Evolutionary conservation across 2,797 vertebrate species (phyloP), one percentile per base, ranked within the genome.

Genomic region (Austrolebias charrua): DNA sequence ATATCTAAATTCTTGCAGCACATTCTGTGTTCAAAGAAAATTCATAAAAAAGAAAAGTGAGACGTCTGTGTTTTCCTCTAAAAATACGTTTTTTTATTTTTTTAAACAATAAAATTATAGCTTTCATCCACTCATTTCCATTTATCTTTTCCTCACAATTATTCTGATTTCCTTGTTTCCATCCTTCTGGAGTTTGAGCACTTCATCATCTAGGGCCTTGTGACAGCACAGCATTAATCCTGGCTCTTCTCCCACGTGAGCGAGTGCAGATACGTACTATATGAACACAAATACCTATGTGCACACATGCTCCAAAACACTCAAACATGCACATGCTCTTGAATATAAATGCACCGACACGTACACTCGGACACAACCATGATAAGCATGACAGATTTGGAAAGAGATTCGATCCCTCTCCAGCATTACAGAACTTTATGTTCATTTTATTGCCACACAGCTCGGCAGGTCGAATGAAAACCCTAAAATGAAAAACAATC

Each of bases 171-270:
- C 73, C 45, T 79, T 63, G 65, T 75, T 68, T 75, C 61, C 55
- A 65, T 84, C 73, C 72, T 67, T 51, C 76, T 78, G 14, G 50
- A 66, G 60, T 88, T 84, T 86, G 76, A 85, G 80, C 81, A 85
- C 84, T 86, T 88, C 68, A 90, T 88, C 86, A 88, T 86, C 68
- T 73, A 28, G 20, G 33, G 13, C 60, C 29, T 43, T 40, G 57
- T 88, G 79, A 89, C 87, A 88, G 83, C 59, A 33, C 60, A 6
- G 5, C 79, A 88, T 88, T 89, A 85, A 89, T 90, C 80, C 74
- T 83, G 60, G 54, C 43, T 51, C 16, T 47, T 50, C 65, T 45
- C 55, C 20, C 38, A 42, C 54, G 44, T 60, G 31, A 59, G 63
- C 6, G 4, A 43, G 18, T 31, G n/a, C 43, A 66, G 46, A 50